Conservation (phyloP, 1,140 invertebrate genomes). For the Drosophila busckii region DNA sequence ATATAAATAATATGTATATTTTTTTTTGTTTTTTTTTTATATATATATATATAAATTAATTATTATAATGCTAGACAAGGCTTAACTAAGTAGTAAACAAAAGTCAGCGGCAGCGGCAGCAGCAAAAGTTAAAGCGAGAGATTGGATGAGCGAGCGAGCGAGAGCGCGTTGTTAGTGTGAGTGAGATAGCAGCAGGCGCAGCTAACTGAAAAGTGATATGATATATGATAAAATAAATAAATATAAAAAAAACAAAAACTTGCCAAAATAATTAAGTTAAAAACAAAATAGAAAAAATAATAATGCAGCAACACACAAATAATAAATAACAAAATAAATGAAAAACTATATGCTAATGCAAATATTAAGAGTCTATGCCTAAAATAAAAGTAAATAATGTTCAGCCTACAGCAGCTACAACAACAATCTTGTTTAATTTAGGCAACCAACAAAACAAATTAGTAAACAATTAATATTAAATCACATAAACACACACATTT, state of each 20-base stretch:
- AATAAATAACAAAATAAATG: slow-evolving; percentile 1
- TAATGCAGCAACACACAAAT: neutral
- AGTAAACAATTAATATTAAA: too few species aligned
- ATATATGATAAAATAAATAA: slow-evolving; percentile 40
- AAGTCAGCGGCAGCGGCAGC: neutral
- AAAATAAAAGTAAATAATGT: slow-evolving; percentile 21
- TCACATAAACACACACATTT: too few species aligned
- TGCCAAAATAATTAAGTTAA: slow-evolving; percentile 71
- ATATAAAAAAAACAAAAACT: slow-evolving; percentile 37
- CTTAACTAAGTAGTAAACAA: slow-evolving; percentile 49
- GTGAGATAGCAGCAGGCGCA: slow-evolving; percentile 18
- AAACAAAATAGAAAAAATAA: slow-evolving; percentile 9
- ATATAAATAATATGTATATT: too few species aligned
- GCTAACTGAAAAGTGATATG: slow-evolving; percentile 61
- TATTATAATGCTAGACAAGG: slow-evolving; percentile 50
- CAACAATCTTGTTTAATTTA: too few species aligned
- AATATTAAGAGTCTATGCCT: slow-evolving; percentile 23
- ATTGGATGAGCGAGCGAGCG: neutral
- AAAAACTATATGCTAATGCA: slow-evolving; percentile 18
- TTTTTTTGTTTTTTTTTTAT: slow-evolving; percentile 60
- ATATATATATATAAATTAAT: slow-evolving; percentile 55
- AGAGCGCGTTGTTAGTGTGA: slow-evolving; percentile 7
- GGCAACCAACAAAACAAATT: too few species aligned
- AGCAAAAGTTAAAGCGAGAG: neutral
- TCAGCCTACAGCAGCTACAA: slow-evolving; percentile 18